Percentiles rank a stretch among this genome's conserved stretches.
These are phyloP conservation scores for Panulirus ornatus DNA, from an alignment of 1,140 invertebrate species.

Conservation along the genomic window DNA sequence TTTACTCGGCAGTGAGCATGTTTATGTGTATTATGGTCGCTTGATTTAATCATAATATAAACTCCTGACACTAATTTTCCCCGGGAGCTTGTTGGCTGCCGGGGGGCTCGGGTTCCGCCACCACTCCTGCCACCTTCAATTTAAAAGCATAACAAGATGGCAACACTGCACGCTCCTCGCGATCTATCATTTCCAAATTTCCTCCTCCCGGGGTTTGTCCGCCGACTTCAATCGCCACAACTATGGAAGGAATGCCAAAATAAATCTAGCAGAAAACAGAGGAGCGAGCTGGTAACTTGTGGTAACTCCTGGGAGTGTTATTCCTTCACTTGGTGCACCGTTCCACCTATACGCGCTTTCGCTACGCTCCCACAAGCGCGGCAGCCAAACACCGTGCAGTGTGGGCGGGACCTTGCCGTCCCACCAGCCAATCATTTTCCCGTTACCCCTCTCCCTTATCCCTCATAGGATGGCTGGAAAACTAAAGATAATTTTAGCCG, in stretches of 20 bases:
- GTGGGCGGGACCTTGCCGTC: background rate
- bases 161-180: too few species aligned
- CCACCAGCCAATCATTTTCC: conserved; percentile 15
- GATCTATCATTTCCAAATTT: background rate
- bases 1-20: background rate
- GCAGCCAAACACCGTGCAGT: conserved; percentile 47
- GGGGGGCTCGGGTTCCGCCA: too few species aligned
- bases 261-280: conserved; percentile 2
- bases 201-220: background rate
- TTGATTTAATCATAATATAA: background rate
- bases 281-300: background rate
- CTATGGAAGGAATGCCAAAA: background rate
- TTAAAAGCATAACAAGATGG: too few species aligned
- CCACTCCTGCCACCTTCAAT: too few species aligned
- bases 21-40: background rate
- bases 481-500: conserved; percentile 61
- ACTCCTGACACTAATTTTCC: too few species aligned
- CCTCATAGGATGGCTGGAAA: background rate
- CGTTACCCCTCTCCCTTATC: background rate
- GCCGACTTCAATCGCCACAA: background rate
- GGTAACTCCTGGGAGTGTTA: conserved; percentile 23
- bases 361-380: conserved; percentile 37
- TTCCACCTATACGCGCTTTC: conserved; percentile 63
- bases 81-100: too few species aligned
- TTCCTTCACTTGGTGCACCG: conserved; percentile 9